Base-by-base conservation (phyloP, 2,797 vertebrate genomes). In the Protosalanx chinensis region DNA sequence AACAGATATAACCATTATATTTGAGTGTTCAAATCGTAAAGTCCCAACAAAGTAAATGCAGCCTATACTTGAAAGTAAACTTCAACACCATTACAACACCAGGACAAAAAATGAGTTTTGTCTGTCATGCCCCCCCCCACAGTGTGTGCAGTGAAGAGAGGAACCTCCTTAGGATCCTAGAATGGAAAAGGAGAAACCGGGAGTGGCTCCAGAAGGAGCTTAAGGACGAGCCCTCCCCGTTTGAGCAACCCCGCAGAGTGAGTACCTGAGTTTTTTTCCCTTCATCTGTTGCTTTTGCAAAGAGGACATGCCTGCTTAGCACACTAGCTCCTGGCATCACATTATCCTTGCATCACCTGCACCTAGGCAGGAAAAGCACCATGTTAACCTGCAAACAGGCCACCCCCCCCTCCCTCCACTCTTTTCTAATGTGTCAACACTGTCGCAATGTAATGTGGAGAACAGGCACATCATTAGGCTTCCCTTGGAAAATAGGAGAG, bases 231-330 rank as follows among this genome's bases (percentile, higher is more conserved):
- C 87, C 86, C 5, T 96, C 96, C 0, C 95, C 97, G 67, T 99
- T 98, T 86, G 93, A 93, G 81, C 92, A 96, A 81, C 97, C 97
- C n/a, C 97, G 95, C 88, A 99, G 98, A 95, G 97, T 99, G 91
- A 82, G 74, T 27, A 46, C 41, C 41, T 46, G 23, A 12, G 29
- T 0, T 35, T 30, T 12, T 3, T 58, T 12, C 8, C 16, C 1
- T 33, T 20, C 12, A 12, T 46, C 37, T 65, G 18, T 41, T n/a
- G 29, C 6, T 20, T 59, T 59, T 20, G n/a, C 23, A 20, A 20
- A n/a, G n/a, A 59, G 57, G 16, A 27, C 8, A 59, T 20, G 57
- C n/a, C 6, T 27, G 8, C 57, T 27, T 46, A 59, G 57, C 6
- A 20, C 57, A 20, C 57, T 59, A 20, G 27, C 8, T 27, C 27